Percentiles rank a stretch among this genome's conserved stretches.
phyloP scores from a whole-genome alignment of 1,140 invertebrate species.

The Bilobella aurantiaca region DNA sequence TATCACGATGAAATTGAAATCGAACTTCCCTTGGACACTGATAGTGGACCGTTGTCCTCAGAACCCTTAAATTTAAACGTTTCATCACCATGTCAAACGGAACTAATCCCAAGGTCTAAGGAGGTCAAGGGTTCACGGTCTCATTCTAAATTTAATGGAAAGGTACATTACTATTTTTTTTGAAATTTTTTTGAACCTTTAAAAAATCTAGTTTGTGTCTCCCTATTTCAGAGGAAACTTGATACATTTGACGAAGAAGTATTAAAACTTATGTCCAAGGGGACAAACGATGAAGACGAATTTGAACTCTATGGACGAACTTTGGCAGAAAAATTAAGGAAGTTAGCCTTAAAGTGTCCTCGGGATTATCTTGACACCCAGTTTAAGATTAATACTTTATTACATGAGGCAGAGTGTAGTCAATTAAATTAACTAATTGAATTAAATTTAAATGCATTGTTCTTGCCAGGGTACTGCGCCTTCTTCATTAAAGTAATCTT shows the following conservation, averaged over 20 bases:
- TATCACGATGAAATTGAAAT: too few species aligned
- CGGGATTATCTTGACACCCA: not conserved
- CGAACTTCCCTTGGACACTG: too few species aligned
- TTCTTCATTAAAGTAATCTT: not conserved
- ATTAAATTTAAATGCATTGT: too few species aligned
- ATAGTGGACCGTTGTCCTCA: too few species aligned
- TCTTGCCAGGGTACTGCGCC: constrained; percentile 1
- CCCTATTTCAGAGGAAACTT: constrained; percentile 4
- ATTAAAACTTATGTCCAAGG: not conserved
- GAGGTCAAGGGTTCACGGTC: not conserved
- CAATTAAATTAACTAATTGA: too few species aligned
- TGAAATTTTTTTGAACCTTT: too few species aligned
- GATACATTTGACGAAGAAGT: not conserved
- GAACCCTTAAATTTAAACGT: too few species aligned
- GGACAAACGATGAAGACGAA: constrained; percentile 6
- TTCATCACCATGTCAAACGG: not conserved
- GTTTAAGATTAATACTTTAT: not conserved
- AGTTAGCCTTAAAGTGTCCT: not conserved
- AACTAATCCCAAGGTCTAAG: not conserved
- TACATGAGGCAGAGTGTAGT: not conserved
- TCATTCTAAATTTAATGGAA: not conserved
- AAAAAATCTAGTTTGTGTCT: not conserved
- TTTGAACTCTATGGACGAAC: not conserved
- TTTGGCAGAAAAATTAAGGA: not conserved
- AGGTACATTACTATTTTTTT: too few species aligned